A percentile compares a stretch with the other conserved stretches of the same genome.
Conservation (phyloP, 2,113 vertebrate species). For the Cettia cetti region DNA sequence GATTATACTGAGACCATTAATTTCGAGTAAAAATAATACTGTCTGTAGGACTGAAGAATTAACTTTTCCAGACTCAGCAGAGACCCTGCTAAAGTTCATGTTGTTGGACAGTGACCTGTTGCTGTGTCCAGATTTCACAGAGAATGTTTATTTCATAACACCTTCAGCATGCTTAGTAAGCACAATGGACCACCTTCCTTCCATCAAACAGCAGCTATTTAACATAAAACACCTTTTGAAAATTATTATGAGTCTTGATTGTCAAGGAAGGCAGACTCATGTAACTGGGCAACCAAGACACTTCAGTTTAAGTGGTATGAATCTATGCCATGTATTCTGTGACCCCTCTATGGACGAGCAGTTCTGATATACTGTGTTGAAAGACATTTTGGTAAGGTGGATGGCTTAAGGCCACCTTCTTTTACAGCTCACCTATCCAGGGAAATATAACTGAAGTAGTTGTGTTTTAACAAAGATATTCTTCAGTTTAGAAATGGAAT, state of each 20-base stretch:
- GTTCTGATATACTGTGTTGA: not conserved
- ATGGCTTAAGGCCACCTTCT: not conserved
- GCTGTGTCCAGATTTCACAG: not conserved
- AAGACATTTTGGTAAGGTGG: not conserved
- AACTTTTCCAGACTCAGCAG: not conserved
- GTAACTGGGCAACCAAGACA: not conserved
- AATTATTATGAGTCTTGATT: not conserved
- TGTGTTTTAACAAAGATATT: not conserved
- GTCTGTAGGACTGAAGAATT: not conserved
- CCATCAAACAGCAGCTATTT: not conserved
- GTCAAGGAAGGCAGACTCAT: not conserved
- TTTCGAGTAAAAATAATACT: slow-evolving; percentile 15
- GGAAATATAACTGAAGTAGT: not conserved
- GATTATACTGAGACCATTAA: not conserved
- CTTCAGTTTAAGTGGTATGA: not conserved
- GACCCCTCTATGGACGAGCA: not conserved
- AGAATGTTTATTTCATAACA: not conserved
- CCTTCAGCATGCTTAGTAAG: not conserved
- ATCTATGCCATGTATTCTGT: not conserved
- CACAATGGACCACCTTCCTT: not conserved
- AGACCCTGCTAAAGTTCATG: not conserved
- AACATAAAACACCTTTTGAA: not conserved
- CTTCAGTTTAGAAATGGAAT: not conserved
- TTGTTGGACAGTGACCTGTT: not conserved
- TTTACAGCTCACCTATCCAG: not conserved